These are phyloP conservation scores for Aphis gossypii DNA, from an alignment of 1,140 invertebrate genomes.

Conservation along the genomic window DNA sequence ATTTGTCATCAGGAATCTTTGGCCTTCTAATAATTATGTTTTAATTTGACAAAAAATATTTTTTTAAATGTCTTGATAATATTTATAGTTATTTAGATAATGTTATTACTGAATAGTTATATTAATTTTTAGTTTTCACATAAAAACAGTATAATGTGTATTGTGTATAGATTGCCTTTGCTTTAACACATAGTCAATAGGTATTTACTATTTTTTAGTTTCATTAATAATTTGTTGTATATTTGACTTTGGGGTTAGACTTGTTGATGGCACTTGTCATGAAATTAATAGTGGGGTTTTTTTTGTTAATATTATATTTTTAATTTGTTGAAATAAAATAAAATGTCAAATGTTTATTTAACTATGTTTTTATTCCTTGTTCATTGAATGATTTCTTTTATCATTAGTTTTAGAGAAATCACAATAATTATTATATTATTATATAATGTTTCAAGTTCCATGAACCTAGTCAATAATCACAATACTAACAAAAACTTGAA, in stretches of 20 bases:
- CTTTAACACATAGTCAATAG: slow-evolving; percentile 46
- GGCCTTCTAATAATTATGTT: slow-evolving; percentile 21
- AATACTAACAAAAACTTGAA: background rate
- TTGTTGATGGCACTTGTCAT: slow-evolving; percentile 49
- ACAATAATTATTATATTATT: background rate
- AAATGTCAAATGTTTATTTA: slow-evolving; percentile 40
- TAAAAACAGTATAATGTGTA: slow-evolving; percentile 10
- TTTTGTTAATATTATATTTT: slow-evolving; percentile 48
- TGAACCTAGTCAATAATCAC: no score
- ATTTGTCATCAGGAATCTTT: background rate
- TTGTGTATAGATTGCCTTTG: slow-evolving; percentile 2
- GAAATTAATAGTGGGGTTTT: slow-evolving; percentile 29
- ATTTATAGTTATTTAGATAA: background rate
- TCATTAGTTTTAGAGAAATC: background rate
- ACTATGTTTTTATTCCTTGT: slow-evolving; percentile 40
- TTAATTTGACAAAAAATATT: background rate
- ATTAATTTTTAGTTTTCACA: slow-evolving; percentile 21
- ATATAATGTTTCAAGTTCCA: background rate
- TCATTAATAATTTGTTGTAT: slow-evolving; percentile 29
- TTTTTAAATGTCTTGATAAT: background rate
- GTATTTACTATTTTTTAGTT: slow-evolving; percentile 38
- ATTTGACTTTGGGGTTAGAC: slow-evolving; percentile 37
- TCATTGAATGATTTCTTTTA: background rate
- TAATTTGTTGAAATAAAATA: slow-evolving; percentile 42
- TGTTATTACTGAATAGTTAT: background rate